Percentiles rank a stretch among this genome's conserved stretches.
Conservation (phyloP, 2,113 vertebrate species). For the Triplophysa rosa region DNA sequence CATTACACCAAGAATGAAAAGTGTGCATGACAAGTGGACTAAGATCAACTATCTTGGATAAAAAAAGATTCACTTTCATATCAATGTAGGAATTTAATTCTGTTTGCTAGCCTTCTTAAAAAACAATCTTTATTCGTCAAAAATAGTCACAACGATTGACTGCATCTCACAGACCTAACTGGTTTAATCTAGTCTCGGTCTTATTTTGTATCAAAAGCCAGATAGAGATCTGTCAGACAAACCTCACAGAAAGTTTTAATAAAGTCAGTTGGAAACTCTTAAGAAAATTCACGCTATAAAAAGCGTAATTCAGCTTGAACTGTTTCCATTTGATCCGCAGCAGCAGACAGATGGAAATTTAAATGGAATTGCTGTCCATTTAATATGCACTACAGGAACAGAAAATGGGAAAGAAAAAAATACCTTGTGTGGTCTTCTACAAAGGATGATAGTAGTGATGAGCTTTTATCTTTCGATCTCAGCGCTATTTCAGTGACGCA, state of each 20-base stretch:
- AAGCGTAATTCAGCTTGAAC: constrained; percentile 41
- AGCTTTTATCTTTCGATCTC: background rate
- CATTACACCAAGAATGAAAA: too few relatives aligned
- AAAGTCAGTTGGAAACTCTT: constrained; percentile 4
- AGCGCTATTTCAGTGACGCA: constrained; percentile 38
- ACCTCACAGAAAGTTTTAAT: background rate
- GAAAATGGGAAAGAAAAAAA: constrained; percentile 18
- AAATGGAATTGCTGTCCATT: constrained; percentile 46
- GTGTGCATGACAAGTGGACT: too few relatives aligned
- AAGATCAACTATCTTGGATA: too few relatives aligned
- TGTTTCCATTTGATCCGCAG: constrained; percentile 37
- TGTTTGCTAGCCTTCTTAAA: too few relatives aligned
- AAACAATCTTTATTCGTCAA: too few relatives aligned
- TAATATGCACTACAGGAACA: constrained; percentile 24
- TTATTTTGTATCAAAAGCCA: background rate
- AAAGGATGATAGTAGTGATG: constrained; percentile 17
- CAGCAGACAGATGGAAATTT: constrained; percentile 42
- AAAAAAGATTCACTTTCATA: too few relatives aligned
- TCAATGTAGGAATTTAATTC: too few relatives aligned
- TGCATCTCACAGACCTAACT: too few relatives aligned
- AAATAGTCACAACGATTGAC: too few relatives aligned
- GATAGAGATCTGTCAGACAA: background rate
- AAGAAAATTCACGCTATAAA: constrained; percentile 25
- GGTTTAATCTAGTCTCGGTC: background rate
- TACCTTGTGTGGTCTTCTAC: constrained; percentile 7